These are phyloP conservation scores for Onthophagus sagittarius DNA, from an alignment of 2,888 invertebrate genomes.

Conservation along the genomic window DNA sequence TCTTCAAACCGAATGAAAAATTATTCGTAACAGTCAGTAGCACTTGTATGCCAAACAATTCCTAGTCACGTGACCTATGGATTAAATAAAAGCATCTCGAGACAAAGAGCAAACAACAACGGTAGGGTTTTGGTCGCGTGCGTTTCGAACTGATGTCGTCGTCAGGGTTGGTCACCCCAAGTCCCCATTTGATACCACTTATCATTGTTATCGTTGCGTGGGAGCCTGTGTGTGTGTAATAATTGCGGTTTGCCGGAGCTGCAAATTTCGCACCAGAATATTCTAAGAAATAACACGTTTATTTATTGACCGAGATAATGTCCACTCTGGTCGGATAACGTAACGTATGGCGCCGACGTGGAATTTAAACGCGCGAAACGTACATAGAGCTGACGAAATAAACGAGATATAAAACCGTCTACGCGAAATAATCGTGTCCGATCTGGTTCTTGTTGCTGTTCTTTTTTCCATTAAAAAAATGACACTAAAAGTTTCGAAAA, in stretches of 20 bases:
- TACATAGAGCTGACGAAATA: neutral
- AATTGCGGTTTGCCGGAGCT: conserved; percentile 25
- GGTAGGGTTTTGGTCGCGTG: conserved; percentile 26
- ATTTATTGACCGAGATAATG: conserved; percentile 22
- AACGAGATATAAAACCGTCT: conserved; percentile 1
- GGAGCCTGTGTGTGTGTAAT: conserved; percentile 30
- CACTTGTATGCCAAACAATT: conserved; percentile 11
- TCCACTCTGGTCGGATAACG: neutral
- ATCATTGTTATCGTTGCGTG: conserved; percentile 32
- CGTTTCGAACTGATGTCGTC: conserved; percentile 17
- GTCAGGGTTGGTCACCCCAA: conserved; percentile 28
- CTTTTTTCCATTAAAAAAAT: no score
- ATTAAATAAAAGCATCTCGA: conserved; percentile 28
- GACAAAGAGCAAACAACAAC: conserved; percentile 28
- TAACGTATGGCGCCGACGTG: neutral
- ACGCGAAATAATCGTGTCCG: neutral
- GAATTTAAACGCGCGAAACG: neutral
- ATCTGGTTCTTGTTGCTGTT: neutral
- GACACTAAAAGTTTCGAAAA: no score
- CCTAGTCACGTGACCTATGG: conserved; percentile 19
- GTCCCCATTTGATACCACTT: conserved; percentile 28
- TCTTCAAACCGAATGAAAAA: neutral
- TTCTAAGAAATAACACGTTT: conserved; percentile 23
- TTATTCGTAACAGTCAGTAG: conserved; percentile 9
- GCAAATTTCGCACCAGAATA: conserved; percentile 21